These are phyloP conservation scores for Colaptes auratus DNA, from an alignment of 2,113 vertebrate species.

Conservation along the genomic window DNA sequence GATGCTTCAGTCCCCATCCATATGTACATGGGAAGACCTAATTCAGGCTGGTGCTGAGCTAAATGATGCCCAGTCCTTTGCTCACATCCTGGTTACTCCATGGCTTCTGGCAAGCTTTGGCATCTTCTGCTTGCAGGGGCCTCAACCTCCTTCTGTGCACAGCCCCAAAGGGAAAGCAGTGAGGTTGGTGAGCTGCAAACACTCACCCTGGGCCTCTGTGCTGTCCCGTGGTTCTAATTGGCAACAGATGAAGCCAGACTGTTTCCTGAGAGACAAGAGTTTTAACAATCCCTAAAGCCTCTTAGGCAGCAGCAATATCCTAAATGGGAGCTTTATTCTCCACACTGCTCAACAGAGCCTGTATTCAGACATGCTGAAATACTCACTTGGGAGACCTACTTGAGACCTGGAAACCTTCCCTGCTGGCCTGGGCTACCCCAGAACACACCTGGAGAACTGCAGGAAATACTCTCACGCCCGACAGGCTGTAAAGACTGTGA, in stretches of 20 bases:
- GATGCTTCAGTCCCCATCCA: not conserved
- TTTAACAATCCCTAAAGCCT: slow-evolving; percentile 67
- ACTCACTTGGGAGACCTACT: not conserved
- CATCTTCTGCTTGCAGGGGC: not conserved
- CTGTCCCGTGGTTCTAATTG: not conserved
- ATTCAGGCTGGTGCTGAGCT: not conserved
- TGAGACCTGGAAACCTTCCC: not conserved
- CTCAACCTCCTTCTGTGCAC: not conserved
- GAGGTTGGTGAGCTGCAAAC: not conserved
- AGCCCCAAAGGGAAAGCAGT: not conserved
- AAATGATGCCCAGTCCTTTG: not conserved
- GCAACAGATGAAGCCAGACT: slow-evolving; percentile 50
- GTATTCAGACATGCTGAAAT: slow-evolving; percentile 26
- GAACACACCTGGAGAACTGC: not conserved
- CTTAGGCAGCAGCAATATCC: slow-evolving; percentile 61
- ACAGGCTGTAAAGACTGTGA: not conserved
- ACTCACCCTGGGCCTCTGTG: not conserved
- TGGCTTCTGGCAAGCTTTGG: not conserved
- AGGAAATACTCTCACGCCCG: not conserved
- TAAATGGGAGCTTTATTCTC: slow-evolving; percentile 62
- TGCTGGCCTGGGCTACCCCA: not conserved
- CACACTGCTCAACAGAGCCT: not conserved
- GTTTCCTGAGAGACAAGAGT: slow-evolving; percentile 47
- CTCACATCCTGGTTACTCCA: fast-evolving
- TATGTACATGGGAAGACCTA: not conserved